A percentile compares a stretch with the other conserved stretches of the same genome.
Conservation (phyloP, 2,888 invertebrate genomes). For the Tenthredo mesomela region DNA sequence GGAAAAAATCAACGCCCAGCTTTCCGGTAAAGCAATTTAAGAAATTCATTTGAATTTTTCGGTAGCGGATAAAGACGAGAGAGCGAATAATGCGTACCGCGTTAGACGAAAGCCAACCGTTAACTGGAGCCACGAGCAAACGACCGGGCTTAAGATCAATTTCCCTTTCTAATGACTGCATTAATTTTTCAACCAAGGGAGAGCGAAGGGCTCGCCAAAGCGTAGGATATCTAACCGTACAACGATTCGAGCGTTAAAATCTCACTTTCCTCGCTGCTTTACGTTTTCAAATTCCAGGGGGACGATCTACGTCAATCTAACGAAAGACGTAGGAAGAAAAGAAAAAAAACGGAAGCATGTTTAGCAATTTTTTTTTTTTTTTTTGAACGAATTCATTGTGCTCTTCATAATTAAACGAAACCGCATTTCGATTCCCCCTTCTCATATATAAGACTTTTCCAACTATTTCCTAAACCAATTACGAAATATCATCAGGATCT, state of each 20-base stretch:
- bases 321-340: not conserved
- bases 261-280: not conserved
- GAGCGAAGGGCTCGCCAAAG: conserved; percentile 8
- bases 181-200: conserved; percentile 54
- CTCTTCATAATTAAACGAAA: not conserved
- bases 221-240: not conserved
- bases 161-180: conserved; percentile 55
- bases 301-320: not conserved
- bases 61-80: conserved; percentile 33
- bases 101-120: conserved; percentile 43
- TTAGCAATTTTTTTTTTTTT: not conserved
- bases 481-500: conserved; percentile 9
- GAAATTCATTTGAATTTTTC: conserved; percentile 53
- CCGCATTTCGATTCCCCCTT: not conserved
- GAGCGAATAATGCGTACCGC: conserved; percentile 36
- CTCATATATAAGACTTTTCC: not conserved
- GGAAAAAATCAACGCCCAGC: conserved; percentile 15
- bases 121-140: conserved; percentile 53
- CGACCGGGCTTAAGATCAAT: conserved; percentile 55
- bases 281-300: not conserved
- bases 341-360: not conserved
- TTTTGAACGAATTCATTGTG: not conserved
- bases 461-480: not conserved
- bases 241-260: not conserved
- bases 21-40: conserved; percentile 42